Conservation (phyloP, 2,888 invertebrate species). For the Scelioninae gen. 1 region DNA sequence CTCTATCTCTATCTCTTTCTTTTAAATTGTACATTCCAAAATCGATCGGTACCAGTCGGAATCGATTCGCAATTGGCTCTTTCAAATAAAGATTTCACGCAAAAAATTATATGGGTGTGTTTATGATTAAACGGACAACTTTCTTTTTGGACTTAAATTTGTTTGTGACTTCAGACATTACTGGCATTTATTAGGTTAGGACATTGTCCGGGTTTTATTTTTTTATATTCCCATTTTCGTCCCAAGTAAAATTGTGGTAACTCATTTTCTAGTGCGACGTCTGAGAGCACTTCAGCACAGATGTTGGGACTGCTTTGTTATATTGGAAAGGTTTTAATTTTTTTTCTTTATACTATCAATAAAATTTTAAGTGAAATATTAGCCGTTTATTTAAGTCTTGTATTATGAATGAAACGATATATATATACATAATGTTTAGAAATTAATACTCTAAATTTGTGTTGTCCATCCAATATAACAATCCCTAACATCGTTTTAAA, state of each 20-base stretch:
- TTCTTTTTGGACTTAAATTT: slow-evolving; percentile 1
- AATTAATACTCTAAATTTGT: no score
- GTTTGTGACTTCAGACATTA: not conserved
- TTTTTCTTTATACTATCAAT: no score
- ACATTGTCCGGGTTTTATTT: not conserved
- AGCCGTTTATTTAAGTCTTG: no score
- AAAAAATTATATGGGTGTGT: slow-evolving; percentile 7
- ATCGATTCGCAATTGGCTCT: slow-evolving; percentile 40
- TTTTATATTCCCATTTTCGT: no score
- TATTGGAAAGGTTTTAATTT: slow-evolving; percentile 1
- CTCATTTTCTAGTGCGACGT: no score
- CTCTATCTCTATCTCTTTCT: no score
- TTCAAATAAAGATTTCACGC: slow-evolving; percentile 35
- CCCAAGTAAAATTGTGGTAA: no score
- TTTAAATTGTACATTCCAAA: slow-evolving; percentile 54
- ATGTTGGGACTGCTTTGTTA: slow-evolving; percentile 10
- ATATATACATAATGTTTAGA: no score
- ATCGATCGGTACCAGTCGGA: not conserved
- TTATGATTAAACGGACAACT: slow-evolving; percentile 1
- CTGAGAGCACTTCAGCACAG: no score
- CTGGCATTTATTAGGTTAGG: slow-evolving; percentile 41
- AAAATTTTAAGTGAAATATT: not conserved
- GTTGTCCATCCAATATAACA: slow-evolving; percentile 16
- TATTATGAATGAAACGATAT: no score
- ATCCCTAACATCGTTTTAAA: slow-evolving; percentile 6